Conservation (phyloP, 2,797 vertebrate genomes). For the Cossypha polioptera region DNA sequence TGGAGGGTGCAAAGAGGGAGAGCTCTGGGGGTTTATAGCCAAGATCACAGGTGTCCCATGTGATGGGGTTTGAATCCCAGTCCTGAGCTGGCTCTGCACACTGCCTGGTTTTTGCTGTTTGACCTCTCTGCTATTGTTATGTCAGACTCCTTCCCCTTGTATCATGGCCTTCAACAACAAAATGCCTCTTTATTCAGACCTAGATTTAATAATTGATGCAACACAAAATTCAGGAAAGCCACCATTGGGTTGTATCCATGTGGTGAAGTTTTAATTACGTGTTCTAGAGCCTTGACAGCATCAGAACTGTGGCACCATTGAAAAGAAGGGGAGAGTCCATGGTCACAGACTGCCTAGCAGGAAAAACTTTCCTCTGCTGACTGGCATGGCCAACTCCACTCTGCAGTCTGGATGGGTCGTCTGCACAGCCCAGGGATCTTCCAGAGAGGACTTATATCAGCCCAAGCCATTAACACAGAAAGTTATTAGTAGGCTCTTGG, state of each 20-base stretch:
- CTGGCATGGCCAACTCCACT: accelerated
- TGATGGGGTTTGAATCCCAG: not conserved
- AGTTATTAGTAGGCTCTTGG: constrained; percentile 45
- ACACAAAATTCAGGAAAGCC: not conserved
- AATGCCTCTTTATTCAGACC: not conserved
- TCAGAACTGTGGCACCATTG: not conserved
- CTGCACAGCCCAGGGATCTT: accelerated
- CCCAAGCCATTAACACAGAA: constrained; percentile 8
- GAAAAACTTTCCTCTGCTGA: not conserved
- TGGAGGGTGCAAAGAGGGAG: not conserved
- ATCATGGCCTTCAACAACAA: not conserved
- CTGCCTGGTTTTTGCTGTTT: not conserved
- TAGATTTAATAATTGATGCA: not conserved
- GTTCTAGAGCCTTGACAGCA: not conserved
- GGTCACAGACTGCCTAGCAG: not conserved
- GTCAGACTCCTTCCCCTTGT: not conserved
- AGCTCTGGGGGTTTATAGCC: not conserved
- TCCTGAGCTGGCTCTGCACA: not conserved
- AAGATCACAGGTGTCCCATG: not conserved
- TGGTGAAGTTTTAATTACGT: accelerated
- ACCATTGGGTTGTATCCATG: accelerated
- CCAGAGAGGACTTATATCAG: not conserved
- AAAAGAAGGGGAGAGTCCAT: not conserved
- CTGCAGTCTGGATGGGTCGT: not conserved
- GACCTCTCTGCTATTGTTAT: not conserved